Evolutionary conservation across 1,140 invertebrate species (phyloP), one percentile per base, ranked within the genome.

Genomic region (Dendroctonus valens): DNA sequence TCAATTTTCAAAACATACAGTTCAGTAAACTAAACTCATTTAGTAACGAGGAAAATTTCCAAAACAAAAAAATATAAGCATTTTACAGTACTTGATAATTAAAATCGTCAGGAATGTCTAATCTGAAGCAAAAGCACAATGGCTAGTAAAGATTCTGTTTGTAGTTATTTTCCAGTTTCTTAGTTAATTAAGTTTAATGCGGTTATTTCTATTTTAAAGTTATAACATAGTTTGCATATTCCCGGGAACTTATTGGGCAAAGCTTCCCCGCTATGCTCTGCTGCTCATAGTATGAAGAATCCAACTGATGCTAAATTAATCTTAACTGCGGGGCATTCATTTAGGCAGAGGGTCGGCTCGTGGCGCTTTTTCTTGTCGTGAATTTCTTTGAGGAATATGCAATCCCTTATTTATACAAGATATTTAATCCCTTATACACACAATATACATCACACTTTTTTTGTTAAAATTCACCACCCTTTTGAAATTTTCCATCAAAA

Each of bases 191-290:
- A 63, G 61, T 62, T 63, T 63, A 63, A 63, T 63, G 61, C 51
- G 61, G 61, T 63, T 63, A 63, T 63, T 63, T 63, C 61, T 63
- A 63, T 63, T 63, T 63, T 63, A 63, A 63, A 63, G 61, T 63
- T 63, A 54, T 55, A 54, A 63, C 61, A 63, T 63, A 63, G 61
- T 63, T 63, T 8, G 52, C 51, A 63, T 63, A 63, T 63, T 63
- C 61, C 49, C 52, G 61, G 51, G 26, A 63, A 63, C 61, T 63
- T 63, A 63, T 63, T 63, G 61, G 61, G 52, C 40, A 53, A 41
- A 41, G 52, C 61, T 53, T 11, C 50, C 49, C 26, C 52, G 61
- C 51, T 55, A 51, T 51, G 14, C 46, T 62, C 26, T 52, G 40
- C 50, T 53, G 42, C 15, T 49, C 38, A 51, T 54, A 63, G 61